A percentile compares a stretch with the other conserved stretches of the same genome.
These are phyloP conservation scores for Fulmarus glacialis DNA, from an alignment of 2,113 vertebrate species.

Conservation along the genomic window DNA sequence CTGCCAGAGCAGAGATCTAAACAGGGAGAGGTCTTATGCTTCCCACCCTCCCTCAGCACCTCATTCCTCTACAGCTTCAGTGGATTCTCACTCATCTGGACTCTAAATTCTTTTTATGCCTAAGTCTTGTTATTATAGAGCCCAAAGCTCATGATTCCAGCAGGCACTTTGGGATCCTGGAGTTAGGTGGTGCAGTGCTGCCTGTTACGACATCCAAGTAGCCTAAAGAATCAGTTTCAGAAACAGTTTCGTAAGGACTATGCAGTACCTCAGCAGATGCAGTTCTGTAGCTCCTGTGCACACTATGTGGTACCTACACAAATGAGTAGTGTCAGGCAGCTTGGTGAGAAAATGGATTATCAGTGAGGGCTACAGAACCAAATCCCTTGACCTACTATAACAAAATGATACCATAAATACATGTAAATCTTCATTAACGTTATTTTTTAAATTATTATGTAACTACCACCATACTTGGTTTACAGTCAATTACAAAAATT, in stretches of 20 bases:
- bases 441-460: neutral
- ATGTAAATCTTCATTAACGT: neutral
- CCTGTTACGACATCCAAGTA: neutral
- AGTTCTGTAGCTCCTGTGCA: neutral
- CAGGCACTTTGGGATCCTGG: neutral
- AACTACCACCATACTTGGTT: neutral
- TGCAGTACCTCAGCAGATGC: neutral
- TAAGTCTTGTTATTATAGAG: neutral
- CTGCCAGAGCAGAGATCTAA: neutral
- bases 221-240: neutral
- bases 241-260: neutral
- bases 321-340: neutral
- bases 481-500: neutral
- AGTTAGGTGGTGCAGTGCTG: neutral
- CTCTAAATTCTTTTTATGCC: neutral
- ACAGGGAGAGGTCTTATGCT: neutral
- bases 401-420: neutral
- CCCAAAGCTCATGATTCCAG: neutral
- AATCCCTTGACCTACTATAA: neutral
- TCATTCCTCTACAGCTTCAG: neutral
- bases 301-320: fast-evolving
- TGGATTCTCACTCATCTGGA: neutral
- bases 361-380: neutral
- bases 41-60: neutral
- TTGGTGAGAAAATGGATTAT: neutral